Conservation (phyloP, 2,113 vertebrate genomes). For the Mandrillus leucophaeus region DNA sequence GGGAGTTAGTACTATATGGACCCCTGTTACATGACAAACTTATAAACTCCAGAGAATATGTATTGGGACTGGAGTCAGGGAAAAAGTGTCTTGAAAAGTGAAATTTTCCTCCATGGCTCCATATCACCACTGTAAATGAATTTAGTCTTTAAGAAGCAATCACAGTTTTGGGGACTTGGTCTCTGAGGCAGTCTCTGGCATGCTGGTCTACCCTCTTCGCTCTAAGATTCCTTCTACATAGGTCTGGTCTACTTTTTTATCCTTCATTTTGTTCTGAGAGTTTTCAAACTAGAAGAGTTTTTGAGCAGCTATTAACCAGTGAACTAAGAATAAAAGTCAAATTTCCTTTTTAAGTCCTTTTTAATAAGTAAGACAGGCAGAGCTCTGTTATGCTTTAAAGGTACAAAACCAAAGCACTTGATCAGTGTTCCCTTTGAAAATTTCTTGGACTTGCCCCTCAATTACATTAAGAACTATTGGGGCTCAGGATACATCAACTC, state of each 20-base stretch:
- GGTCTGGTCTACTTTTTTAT: neutral
- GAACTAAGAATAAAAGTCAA: conserved; percentile 25
- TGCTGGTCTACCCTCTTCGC: neutral
- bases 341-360: conserved; percentile 10
- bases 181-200: neutral
- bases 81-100: neutral
- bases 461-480: neutral
- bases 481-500: neutral
- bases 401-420: neutral
- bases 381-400: neutral
- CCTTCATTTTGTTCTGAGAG: neutral
- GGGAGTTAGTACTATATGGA: neutral
- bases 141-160: neutral
- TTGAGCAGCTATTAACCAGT: neutral
- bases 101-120: neutral
- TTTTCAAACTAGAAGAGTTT: neutral
- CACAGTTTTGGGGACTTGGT: neutral
- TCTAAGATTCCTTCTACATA: neutral
- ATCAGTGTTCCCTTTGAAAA: neutral
- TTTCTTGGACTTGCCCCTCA: neutral
- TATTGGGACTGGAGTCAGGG: neutral
- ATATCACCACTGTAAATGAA: neutral
- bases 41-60: neutral
- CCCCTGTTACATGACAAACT: neutral
- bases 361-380: conserved; percentile 11